Percentiles rank a stretch among this genome's conserved stretches.
Evolutionary conservation across 2,888 invertebrate species (phyloP).

Genomic region (Limnephilus lunatus): DNA sequence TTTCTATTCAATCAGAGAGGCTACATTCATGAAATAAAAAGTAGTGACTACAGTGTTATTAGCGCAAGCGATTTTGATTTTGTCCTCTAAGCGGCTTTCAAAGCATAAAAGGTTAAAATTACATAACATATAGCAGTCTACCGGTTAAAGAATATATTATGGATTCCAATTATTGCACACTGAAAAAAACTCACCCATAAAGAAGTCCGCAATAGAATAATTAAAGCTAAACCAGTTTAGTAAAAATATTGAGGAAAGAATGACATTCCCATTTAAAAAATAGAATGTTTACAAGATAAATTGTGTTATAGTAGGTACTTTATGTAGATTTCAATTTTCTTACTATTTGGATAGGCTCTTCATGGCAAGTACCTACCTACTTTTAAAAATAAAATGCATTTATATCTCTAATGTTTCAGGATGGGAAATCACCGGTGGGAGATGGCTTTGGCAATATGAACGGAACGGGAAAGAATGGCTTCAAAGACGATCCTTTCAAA

Average conservation of each 20-base stretch:
- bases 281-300: background rate
- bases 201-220: background rate
- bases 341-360: background rate
- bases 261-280: background rate
- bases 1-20: too few relatives aligned
- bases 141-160: too few relatives aligned
- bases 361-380: background rate
- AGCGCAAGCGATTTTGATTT: too few relatives aligned
- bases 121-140: too few relatives aligned
- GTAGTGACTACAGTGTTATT: too few relatives aligned
- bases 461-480: constrained; percentile 69
- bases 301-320: background rate
- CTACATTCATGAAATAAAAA: too few relatives aligned
- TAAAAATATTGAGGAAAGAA: background rate
- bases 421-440: constrained; percentile 69
- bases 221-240: background rate
- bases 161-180: too few relatives aligned
- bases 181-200: background rate
- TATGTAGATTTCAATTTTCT: background rate
- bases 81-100: too few relatives aligned
- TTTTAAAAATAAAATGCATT: background rate
- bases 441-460: constrained; percentile 71
- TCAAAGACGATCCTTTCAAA: constrained; percentile 76
- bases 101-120: too few relatives aligned
- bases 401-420: constrained; percentile 25